A percentile compares a stretch with the other conserved stretches of the same genome.
Conservation (phyloP, 2,888 invertebrate genomes). For the Sacculina carcini region DNA sequence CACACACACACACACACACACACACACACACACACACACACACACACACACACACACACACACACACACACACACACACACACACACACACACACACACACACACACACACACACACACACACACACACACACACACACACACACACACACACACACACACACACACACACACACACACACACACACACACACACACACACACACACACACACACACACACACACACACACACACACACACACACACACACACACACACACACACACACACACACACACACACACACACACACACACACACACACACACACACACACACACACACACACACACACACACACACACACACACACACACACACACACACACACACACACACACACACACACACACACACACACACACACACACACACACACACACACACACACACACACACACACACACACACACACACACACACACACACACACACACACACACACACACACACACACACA, state of each 20-base stretch:
- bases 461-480: not conserved
- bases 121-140: constrained; percentile 4
- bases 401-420: not conserved
- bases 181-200: not conserved
- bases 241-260: not conserved
- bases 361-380: not conserved
- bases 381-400: not conserved
- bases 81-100: not conserved
- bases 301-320: not conserved
- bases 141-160: not conserved
- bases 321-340: not conserved
- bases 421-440: not conserved
- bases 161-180: not conserved
- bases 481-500: not conserved
- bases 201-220: constrained; percentile 1
- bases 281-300: not conserved
- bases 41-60: constrained; percentile 5
- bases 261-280: not conserved
- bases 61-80: not conserved
- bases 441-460: not conserved
- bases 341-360: not conserved
- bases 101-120: constrained; percentile 2
- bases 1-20: constrained; percentile 5
- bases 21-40: constrained; percentile 6
- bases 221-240: constrained; percentile 7